Percentiles rank a stretch among this genome's conserved stretches.
Conservation (phyloP, 2,113 vertebrate genomes). For the Oryzias javanicus region DNA sequence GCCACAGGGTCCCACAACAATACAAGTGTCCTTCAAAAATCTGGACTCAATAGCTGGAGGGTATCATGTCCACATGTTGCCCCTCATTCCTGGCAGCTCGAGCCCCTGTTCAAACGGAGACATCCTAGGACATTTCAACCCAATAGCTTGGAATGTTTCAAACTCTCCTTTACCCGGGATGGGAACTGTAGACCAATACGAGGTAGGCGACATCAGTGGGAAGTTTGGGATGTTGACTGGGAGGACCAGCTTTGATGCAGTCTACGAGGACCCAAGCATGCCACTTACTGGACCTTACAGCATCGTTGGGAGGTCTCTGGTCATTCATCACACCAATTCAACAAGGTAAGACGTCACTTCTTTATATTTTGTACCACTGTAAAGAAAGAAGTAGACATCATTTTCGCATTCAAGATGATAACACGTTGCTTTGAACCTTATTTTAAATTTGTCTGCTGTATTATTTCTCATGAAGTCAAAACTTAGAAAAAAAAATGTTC, state of each 20-base stretch:
- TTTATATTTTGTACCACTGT: neutral
- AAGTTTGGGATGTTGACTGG: conserved; percentile 74
- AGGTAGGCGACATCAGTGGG: conserved; percentile 80
- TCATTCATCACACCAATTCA: conserved; percentile 73
- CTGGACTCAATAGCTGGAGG: conserved; percentile 62
- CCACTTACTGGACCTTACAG: conserved; percentile 74
- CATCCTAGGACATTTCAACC: conserved; percentile 79
- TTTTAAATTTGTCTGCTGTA: too few relatives aligned
- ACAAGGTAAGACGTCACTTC: conserved; percentile 69
- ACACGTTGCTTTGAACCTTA: too few relatives aligned
- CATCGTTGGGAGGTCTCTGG: conserved; percentile 76
- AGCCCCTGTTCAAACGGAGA: conserved; percentile 71
- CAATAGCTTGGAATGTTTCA: conserved; percentile 59
- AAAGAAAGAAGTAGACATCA: neutral
- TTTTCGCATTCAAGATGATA: neutral
- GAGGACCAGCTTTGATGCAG: conserved; percentile 25
- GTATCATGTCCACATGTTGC: conserved; percentile 79
- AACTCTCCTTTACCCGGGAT: conserved; percentile 62
- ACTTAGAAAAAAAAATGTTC: too few relatives aligned
- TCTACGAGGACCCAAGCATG: conserved; percentile 68
- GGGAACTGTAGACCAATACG: conserved; percentile 81
- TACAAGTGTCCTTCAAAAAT: conserved; percentile 64
- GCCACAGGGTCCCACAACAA: conserved; percentile 66
- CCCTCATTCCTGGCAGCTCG: conserved; percentile 46
- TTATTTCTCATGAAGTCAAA: too few relatives aligned